Evolutionary conservation across 1,140 invertebrate genomes (phyloP), one percentile per base, ranked within the genome.

Genomic region (Lasioglossum baleicum): DNA sequence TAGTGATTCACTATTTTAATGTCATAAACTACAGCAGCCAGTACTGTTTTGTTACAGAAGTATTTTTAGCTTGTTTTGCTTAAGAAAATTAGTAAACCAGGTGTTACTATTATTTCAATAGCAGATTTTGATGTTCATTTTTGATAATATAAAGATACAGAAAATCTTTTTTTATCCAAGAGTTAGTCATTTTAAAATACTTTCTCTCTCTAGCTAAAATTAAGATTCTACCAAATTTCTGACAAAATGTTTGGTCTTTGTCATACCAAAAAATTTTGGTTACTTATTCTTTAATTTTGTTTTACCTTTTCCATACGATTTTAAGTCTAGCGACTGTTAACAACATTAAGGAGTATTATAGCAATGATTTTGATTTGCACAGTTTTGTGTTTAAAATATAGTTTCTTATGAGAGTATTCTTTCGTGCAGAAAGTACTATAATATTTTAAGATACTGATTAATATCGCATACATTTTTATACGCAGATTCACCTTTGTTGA

Each of bases 361-460:
- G n/a, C 44, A 44, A 26, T 73, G 26, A n/a, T 11, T 15, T 48
- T 11, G 44, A 26, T 20, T 56, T 15, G 58, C 6, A 13, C 10
- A 56, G n/a, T 68, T 11, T 13, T 68, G 3, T 26, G 17, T 44
- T 60, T 20, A 58, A 31, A 48, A 20, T 64, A 44, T 26, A 7
- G 22, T 11, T n/a, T 0, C 2, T 71, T 71, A n/a, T 63, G n/a
- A 48, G 31, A 35, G 48, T 53, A 20, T 40, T 56, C 26, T 64
- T 5, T 20, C 22, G 35, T 11, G 51, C 11, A 15, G 7, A 15
- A 4, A 51, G 20, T 40, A 63, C 13, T 31, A 58, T 31, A 58
- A 73, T 56, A 48, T 44, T 8, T 72, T 58, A 48, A 73, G 69
- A 15, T 79, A 66, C 70, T 58, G 61, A 10, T 79, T 79, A 48